Percentiles rank a stretch among this genome's conserved stretches.
Evolutionary conservation across 2,113 vertebrate species (phyloP).

Genomic region (Cercopithecus mona): DNA sequence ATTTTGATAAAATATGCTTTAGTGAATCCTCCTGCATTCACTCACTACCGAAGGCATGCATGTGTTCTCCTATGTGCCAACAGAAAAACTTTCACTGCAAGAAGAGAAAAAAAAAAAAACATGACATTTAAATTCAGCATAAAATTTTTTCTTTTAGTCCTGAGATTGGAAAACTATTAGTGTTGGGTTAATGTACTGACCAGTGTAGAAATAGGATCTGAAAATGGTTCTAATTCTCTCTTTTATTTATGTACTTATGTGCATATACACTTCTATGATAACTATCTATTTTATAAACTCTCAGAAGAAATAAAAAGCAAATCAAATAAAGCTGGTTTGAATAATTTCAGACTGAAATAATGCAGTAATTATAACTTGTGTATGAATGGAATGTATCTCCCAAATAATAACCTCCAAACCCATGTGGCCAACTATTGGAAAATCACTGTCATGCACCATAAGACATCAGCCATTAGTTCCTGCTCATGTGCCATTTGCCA

Average conservation of each 20-base stretch:
- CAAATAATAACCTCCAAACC: background rate
- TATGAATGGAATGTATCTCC: background rate
- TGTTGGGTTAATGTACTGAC: background rate
- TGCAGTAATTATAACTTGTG: background rate
- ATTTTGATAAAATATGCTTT: background rate
- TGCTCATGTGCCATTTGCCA: background rate
- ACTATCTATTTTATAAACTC: background rate
- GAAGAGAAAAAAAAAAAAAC: background rate
- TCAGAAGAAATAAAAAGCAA: slow-evolving; percentile 27
- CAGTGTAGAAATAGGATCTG: background rate
- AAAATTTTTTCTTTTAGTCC: background rate
- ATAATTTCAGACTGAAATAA: background rate
- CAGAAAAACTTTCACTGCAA: background rate
- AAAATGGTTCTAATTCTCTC: background rate
- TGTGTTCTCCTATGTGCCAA: background rate
- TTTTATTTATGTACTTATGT: background rate
- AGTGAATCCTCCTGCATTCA: background rate
- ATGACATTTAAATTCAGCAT: background rate
- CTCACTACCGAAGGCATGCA: background rate
- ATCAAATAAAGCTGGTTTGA: background rate
- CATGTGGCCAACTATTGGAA: background rate
- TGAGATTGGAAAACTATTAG: background rate
- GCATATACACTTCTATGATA: background rate
- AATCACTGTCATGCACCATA: background rate
- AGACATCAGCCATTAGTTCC: background rate